These are phyloP conservation scores for Caenorhabditis sp. DNA, from an alignment of 2,888 invertebrate species.

Conservation along the genomic window DNA sequence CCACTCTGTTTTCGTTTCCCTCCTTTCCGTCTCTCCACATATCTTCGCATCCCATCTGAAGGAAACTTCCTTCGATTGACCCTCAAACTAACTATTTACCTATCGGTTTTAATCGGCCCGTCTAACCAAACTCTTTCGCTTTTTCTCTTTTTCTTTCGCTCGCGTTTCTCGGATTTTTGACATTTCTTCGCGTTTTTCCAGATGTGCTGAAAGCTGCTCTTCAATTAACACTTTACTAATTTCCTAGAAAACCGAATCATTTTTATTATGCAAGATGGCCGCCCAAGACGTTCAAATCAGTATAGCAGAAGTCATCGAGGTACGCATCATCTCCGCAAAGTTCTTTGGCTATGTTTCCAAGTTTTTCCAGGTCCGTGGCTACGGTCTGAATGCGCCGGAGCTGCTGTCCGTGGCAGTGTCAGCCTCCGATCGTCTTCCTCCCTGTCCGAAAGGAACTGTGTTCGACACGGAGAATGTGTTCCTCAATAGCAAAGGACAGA, in stretches of 20 bases:
- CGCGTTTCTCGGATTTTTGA: not conserved
- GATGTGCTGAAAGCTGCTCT: slow-evolving; percentile 55
- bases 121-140: slow-evolving; percentile 36
- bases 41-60: slow-evolving; percentile 40
- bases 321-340: slow-evolving; percentile 2
- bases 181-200: slow-evolving; percentile 19
- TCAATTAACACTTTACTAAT: not conserved
- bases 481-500: slow-evolving; percentile 70
- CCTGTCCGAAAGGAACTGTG: slow-evolving; percentile 70
- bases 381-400: slow-evolving; percentile 70
- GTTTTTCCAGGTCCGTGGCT: slow-evolving; percentile 69
- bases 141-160: slow-evolving; percentile 16
- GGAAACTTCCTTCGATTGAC: slow-evolving; percentile 43
- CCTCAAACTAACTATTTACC: slow-evolving; percentile 55
- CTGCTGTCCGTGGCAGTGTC: slow-evolving; percentile 71
- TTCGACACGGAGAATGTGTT: slow-evolving; percentile 77
- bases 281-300: slow-evolving; percentile 67
- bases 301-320: slow-evolving; percentile 69
- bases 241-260: not conserved
- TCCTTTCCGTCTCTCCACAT: no score
- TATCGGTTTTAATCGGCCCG: slow-evolving; percentile 56
- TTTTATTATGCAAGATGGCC: slow-evolving; percentile 36
- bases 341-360: no score
- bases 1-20: no score
- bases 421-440: slow-evolving; percentile 67